Conservation (phyloP, 1,140 invertebrate species). For the Ruditapes philippinarum region DNA sequence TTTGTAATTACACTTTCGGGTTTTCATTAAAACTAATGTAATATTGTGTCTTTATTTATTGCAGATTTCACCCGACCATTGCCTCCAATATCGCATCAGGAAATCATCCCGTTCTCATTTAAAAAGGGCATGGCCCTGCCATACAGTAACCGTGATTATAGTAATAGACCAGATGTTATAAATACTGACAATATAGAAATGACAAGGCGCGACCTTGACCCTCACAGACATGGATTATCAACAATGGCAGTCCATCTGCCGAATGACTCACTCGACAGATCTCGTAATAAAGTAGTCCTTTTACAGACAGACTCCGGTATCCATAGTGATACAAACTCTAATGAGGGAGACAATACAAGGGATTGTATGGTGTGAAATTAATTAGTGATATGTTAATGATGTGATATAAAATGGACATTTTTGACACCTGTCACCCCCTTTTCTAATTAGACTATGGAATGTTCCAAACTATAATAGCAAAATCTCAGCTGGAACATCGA, state of each 20-base stretch:
- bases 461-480: too few species aligned
- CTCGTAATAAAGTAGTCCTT: conserved; percentile 63
- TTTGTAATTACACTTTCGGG: too few species aligned
- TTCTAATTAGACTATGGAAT: too few species aligned
- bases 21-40: too few species aligned
- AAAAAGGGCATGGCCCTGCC: conserved; percentile 51
- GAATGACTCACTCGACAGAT: conserved; percentile 51
- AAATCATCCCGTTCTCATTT: conserved; percentile 67
- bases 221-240: conserved; percentile 31
- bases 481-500: too few species aligned
- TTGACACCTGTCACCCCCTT: too few species aligned
- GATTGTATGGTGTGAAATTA: conserved; percentile 59
- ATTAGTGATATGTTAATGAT: not conserved
- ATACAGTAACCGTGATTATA: conserved; percentile 21
- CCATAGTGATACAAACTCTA: conserved; percentile 65
- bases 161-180: conserved; percentile 32
- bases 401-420: too few species aligned
- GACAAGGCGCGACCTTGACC: conserved; percentile 54
- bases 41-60: conserved; percentile 37
- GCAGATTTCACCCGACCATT: conserved; percentile 52
- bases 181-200: conserved; percentile 57
- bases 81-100: conserved; percentile 55
- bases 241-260: conserved; percentile 62
- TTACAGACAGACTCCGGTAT: conserved; percentile 63
- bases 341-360: conserved; percentile 47